Evolutionary conservation across 2,888 invertebrate genomes (phyloP), one percentile per base, ranked within the genome.

Genomic region (Cosmopolites sordidus): DNA sequence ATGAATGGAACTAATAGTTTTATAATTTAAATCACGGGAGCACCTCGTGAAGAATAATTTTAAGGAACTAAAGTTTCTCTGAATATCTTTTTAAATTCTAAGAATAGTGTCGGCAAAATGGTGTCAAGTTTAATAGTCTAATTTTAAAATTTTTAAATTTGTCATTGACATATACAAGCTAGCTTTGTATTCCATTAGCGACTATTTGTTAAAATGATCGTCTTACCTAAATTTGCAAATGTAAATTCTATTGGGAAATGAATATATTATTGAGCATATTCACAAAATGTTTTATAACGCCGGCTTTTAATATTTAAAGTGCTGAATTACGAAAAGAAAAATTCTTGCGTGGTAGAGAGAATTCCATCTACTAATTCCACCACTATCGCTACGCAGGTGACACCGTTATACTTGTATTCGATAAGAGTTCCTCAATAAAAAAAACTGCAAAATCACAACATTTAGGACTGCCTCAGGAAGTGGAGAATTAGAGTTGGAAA

Each of bases 161-260:
- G 52, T 42, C 52, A 52, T 52, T 52, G 52, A 52, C 52, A 52
- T 52, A 52, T 46, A 52, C 38, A 40, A 33, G 45, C 51, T 45
- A 46, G 33, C 45, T 41, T 51, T 41, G 51, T 51, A 45, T 51
- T 40, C 42, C 40, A 46, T 51, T 51, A 51, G 33, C 46, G 46
- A 40, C 15, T 27, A n/a, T 44, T 51, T 45, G 22, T 22, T 22
- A 41, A 44, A 33, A 51, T 45, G 45, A 27, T 17, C 27, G 22
- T 40, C 50, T 40, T 50, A 50, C 30, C 43, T 44, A 44, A 50
- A 44, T 50, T 50, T 50, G 50, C 50, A 50, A 50, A 44, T 44
- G 39, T 37, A 38, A 43, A 33, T 38, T 39, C n/a, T n/a, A 15
- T 50, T 50, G 40, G 43, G 50, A 50, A 37, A 43, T 29, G 42